Percentiles rank a stretch among this genome's conserved stretches.
phyloP scores from a whole-genome alignment of 2,888 invertebrate species.

The Dasypolia templi region DNA sequence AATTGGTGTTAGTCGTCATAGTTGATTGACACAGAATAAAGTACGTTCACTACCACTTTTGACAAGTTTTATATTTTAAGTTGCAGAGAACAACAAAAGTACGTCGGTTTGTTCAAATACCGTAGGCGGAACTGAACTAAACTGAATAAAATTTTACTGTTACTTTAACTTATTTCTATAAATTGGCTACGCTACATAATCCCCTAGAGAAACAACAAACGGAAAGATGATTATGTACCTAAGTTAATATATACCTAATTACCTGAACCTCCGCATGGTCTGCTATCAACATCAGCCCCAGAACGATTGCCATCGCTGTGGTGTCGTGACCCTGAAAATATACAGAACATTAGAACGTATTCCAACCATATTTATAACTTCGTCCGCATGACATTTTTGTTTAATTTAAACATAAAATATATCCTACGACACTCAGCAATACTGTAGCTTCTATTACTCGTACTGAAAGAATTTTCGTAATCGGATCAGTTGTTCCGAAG shows the following conservation, averaged over 20 bases:
- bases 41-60: too few relatives aligned
- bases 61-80: too few relatives aligned
- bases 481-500: background rate
- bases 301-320: slow-evolving; percentile 83
- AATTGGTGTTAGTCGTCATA: too few relatives aligned
- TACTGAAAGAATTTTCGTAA: background rate
- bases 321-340: slow-evolving; percentile 89
- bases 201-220: too few relatives aligned
- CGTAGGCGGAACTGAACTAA: too few relatives aligned
- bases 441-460: background rate
- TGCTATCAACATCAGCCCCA: slow-evolving; percentile 84
- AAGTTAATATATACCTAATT: background rate
- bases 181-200: too few relatives aligned
- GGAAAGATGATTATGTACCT: background rate
- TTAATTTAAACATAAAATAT: too few relatives aligned
- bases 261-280: slow-evolving; percentile 75
- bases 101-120: too few relatives aligned
- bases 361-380: background rate
- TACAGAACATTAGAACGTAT: background rate
- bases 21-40: too few relatives aligned
- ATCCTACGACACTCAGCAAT: background rate
- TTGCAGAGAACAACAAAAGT: too few relatives aligned
- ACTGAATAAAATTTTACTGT: too few relatives aligned
- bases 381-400: background rate
- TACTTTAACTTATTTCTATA: too few relatives aligned